Base-by-base conservation (phyloP, 2,888 invertebrate genomes). In the Alviniconcha strummeri region DNA sequence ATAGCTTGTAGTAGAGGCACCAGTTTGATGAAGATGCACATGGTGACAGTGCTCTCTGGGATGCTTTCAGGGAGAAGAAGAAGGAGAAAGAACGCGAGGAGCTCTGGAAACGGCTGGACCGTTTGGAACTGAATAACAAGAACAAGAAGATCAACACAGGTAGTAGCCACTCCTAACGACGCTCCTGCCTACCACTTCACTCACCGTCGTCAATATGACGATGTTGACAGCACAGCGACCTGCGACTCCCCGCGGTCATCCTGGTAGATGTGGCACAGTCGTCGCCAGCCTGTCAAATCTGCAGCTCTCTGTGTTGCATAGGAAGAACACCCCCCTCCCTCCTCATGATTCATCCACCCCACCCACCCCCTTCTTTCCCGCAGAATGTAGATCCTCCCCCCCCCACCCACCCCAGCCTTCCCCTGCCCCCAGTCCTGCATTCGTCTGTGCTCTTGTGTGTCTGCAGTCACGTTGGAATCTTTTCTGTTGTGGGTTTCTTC, bases 21-120 rank as follows among this genome's bases (percentile, higher is more conserved):
- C 36, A 36, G 36, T 36, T 36, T 36, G 36, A 36, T 36, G 36
- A 36, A 36, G 36, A 36, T 36, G 36, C 36, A 36, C 36, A 36
- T 36, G 36, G 36, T 36, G 36, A 36, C 36, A 36, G 3, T 36
- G 36, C 36, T 36, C 36, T 13, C 13, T 17, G 71, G 67, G n/a
- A 8, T 54, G 17, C 55, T 82, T 72, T 7, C 92, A 98, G 98
- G 95, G 97, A 98, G 95, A 97, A 98, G 95, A 97, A 98, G 95
- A 95, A 97, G 95, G 97, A 98, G 95, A 96, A 98, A 95, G 97
- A 99, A 95, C 95, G 98, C 94, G 98, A 98, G 94, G 99, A 99
- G 95, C 95, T 99, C 94, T 99, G 99, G 99, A 94, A 93, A 89
- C 92, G 92, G 85, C 90, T 95, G 88, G 94, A 94, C 83, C 91